These are phyloP conservation scores for Orientallactaga bullata DNA, from an alignment of 2,113 vertebrate species.

Conservation along the genomic window DNA sequence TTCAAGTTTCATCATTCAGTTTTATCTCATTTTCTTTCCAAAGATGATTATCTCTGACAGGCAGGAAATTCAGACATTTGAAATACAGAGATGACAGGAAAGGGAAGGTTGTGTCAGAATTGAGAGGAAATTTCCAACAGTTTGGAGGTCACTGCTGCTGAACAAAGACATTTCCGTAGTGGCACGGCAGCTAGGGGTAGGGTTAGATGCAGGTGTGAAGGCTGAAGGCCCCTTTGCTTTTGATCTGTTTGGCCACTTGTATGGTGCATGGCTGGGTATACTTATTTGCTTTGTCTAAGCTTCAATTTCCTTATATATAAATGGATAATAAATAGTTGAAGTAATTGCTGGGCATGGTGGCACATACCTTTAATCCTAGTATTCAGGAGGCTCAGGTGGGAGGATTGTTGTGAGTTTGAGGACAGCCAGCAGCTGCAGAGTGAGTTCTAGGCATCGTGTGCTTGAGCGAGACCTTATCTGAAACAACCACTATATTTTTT, in stretches of 20 bases:
- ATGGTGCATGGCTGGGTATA: neutral
- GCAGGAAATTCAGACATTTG: neutral
- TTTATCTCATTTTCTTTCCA: neutral
- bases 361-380: too few species aligned
- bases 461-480: too few species aligned
- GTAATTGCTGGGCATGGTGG: neutral
- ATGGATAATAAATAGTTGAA: conserved; percentile 30
- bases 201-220: neutral
- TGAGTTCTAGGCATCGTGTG: too few species aligned
- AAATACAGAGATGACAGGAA: conserved; percentile 12
- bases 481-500: too few species aligned
- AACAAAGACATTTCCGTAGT: neutral
- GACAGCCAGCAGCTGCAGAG: too few species aligned
- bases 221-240: neutral
- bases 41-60: neutral
- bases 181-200: accelerated
- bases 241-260: neutral
- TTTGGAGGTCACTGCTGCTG: neutral
- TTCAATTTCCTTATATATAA: conserved; percentile 40
- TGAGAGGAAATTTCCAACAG: neutral
- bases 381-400: too few species aligned
- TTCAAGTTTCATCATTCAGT: neutral
- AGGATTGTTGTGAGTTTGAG: too few species aligned
- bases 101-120: neutral
- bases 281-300: neutral